Base-by-base conservation (phyloP, 2,113 vertebrate genomes). In the Pomatorhinus ruficollis region DNA sequence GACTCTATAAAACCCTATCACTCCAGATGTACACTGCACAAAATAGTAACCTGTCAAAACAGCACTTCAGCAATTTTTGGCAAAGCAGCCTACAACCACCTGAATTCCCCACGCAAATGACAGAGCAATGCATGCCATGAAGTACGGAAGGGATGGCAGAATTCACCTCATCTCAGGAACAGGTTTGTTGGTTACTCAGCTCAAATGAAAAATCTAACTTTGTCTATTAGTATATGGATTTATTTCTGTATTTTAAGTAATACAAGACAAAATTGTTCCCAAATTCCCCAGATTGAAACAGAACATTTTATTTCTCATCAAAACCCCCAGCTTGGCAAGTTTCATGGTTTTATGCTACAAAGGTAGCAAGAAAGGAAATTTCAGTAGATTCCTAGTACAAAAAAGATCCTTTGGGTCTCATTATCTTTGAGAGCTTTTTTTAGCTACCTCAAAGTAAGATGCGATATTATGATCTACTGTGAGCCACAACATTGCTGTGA, bases 51-150 rank as follows among this genome's bases (percentile, higher is more conserved):
- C 33, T 30, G 16, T 6, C n/a, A 71, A 7, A 6, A 12, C 15
- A 81, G 53, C 24, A 50, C 25, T 64, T 84, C 64, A 83, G 15
- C 22, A 42, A 12, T n/a, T 66, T 75, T 42, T 64, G 33, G 33
- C 24, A 25, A 53, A 54, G 23, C 33, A 47, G 17, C 15, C 52
- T 33, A 74, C 45, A 70, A 63, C 2, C 39, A 61, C 10, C 27
- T 31, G 57, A 76, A 63, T 59, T 76, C 20, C 25, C 10, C 25
- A 1, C 17, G 16, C 23, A n/a, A 27, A 37, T 15, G 20, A 69
- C 8, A 4, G 25, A 74, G 45, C 8, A 75, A 12, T 0, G 1
- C 3, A 3, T 27, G 4, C 19, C 25, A 27, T 15, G 5, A 50
- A 45, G 14, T 27, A 60, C 10, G 30, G 77, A 60, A 86, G 3